phyloP scores from a whole-genome alignment of 2,113 vertebrate species.

The Spea bombifrons region DNA sequence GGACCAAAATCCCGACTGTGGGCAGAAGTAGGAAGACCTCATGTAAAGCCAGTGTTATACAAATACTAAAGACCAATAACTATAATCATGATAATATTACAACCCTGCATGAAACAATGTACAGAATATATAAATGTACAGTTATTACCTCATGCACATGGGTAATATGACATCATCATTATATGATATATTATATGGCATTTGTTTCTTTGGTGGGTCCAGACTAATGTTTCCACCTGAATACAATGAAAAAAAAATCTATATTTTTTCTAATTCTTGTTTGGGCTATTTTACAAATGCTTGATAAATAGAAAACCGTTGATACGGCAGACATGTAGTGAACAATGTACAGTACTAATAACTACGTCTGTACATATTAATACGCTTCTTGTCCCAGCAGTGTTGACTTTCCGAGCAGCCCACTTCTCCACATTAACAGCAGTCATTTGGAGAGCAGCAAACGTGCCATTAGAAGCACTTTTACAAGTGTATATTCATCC shows the following conservation, averaged over 20 bases:
- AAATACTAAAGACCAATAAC: too few species aligned
- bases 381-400: conserved; percentile 77
- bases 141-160: too few species aligned
- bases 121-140: too few species aligned
- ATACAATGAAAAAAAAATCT: background rate
- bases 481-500: conserved; percentile 98
- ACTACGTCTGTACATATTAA: conserved; percentile 71
- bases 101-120: too few species aligned
- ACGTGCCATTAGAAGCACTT: conserved; percentile 99
- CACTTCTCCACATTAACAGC: conserved; percentile 87
- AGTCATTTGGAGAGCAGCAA: conserved; percentile 91
- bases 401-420: conserved; percentile 81
- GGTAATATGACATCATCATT: too few species aligned
- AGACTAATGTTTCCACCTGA: conserved; percentile 22
- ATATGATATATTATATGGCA: too few species aligned
- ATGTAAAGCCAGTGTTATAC: too few species aligned
- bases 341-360: conserved; percentile 69
- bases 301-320: conserved; percentile 39
- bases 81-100: too few species aligned
- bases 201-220: background rate
- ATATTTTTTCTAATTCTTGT: background rate
- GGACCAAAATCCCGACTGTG: too few species aligned
- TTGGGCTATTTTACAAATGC: conserved; percentile 21
- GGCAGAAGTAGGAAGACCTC: too few species aligned
- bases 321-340: conserved; percentile 50